phyloP scores from a whole-genome alignment of 2,113 vertebrate species.

The Thamnaconus septentrionalis region DNA sequence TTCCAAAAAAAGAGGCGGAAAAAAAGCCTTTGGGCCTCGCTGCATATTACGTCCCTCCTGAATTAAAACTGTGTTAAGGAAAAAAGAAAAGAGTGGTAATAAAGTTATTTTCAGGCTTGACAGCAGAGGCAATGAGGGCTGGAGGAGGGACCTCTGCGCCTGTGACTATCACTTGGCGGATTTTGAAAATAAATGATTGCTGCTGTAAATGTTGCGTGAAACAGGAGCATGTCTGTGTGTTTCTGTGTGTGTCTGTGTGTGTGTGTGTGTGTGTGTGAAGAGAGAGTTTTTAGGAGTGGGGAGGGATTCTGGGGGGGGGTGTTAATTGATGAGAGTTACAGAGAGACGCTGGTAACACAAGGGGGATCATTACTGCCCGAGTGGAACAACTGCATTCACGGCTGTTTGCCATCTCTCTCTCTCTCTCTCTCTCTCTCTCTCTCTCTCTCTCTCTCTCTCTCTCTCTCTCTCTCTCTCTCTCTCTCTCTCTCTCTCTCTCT shows the following conservation, averaged over 20 bases:
- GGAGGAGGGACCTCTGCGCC: constrained; percentile 52
- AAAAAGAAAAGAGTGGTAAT: constrained; percentile 46
- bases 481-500: constrained; percentile 34
- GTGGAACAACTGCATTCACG: constrained; percentile 81
- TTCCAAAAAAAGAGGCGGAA: neutral
- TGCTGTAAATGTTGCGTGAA: constrained; percentile 80
- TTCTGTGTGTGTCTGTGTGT: constrained; percentile 51
- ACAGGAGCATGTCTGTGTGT: constrained; percentile 59
- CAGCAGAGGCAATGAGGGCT: constrained; percentile 38
- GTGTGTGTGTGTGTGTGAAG: constrained; percentile 46
- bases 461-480: constrained; percentile 33
- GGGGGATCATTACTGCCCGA: constrained; percentile 79
- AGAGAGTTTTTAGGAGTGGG: no score
- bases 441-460: constrained; percentile 34
- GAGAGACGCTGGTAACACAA: constrained; percentile 75
- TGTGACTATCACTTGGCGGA: constrained; percentile 73
- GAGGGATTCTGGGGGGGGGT: constrained; percentile 48
- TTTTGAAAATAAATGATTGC: constrained; percentile 78
- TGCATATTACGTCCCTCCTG: constrained; percentile 30
- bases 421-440: constrained; percentile 40
- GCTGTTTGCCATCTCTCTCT: constrained; percentile 73
- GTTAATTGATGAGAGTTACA: constrained; percentile 84
- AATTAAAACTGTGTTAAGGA: constrained; percentile 29
- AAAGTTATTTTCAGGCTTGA: constrained; percentile 68
- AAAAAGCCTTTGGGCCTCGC: constrained; percentile 41